Conservation (phyloP, 2,113 vertebrate species). For the Gracilinanus agilis region DNA sequence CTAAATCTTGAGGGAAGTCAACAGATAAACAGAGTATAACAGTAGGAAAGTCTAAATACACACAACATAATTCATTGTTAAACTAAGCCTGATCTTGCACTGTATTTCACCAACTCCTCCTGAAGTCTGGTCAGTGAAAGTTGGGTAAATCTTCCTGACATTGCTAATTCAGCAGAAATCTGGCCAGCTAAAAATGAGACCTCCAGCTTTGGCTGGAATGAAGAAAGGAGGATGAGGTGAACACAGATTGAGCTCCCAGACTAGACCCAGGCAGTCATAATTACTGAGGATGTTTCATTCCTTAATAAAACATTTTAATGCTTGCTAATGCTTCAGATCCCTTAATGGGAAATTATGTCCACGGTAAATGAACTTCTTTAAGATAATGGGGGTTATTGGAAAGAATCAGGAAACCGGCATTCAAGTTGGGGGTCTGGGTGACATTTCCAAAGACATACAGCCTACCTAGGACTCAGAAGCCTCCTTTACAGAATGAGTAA, state of each 20-base stretch:
- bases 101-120: constrained; percentile 82
- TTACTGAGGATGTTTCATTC: neutral
- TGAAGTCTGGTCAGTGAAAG: constrained; percentile 81
- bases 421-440: neutral
- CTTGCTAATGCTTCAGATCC: constrained; percentile 14
- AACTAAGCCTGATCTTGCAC: constrained; percentile 82
- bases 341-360: neutral
- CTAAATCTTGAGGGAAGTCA: constrained; percentile 90
- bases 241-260: constrained; percentile 56
- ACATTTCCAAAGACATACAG: neutral
- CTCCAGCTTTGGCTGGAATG: constrained; percentile 35
- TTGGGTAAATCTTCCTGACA: constrained; percentile 75
- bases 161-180: constrained; percentile 81
- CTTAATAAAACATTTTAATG: constrained; percentile 49
- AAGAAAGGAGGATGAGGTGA: neutral
- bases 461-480: neutral
- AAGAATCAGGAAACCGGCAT: neutral
- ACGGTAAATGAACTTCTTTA: neutral
- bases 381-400: neutral
- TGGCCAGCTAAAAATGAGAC: constrained; percentile 47
- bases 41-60: constrained; percentile 85
- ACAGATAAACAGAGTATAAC: constrained; percentile 89
- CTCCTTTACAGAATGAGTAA: neutral
- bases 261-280: constrained; percentile 66
- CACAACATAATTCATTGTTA: constrained; percentile 88